Base-by-base conservation (phyloP, 2,113 vertebrate genomes). In the Entosphenus tridentatus region DNA sequence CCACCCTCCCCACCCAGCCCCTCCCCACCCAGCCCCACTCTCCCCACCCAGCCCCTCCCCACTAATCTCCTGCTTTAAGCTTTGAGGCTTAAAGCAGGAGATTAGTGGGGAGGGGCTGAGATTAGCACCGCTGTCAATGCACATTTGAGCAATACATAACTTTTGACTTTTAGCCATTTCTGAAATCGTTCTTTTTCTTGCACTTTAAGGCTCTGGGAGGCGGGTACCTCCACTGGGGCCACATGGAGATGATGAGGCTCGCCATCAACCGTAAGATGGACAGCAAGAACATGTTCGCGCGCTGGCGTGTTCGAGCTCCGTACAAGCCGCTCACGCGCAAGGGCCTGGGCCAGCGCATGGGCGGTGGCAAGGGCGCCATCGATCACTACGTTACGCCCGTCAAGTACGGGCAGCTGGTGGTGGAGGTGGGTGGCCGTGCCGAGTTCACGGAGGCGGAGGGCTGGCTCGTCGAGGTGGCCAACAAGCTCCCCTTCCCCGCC, bases 221-320 rank as follows among this genome's bases (percentile, higher is more conserved):
- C 0, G 93, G 93, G 0, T 96, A 91, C 75, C 80, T 98, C 14
- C 88, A 80, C 6, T 96, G 87, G 86, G 89, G 89, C 57, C 92
- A 96, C 79, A 77, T 95, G 1, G 92, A 98, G 79, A 96, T 98
- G 89, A 93, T 96, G 12, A 86, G 92, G 57, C 75, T 96, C 57
- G 90, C 83, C 1, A 78, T 96, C 72, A 92, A 85, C 59, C 84
- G 90, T n/a, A 74, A 75, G 68, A 81, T 96, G 71, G 81, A 95
- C 12, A 58, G 84, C 67, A 81, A 73, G 17, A 84, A 74, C 9
- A 95, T 82, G 68, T 96, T 88, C 2, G 89, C 89, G 12, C 18
- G 78, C 11, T 98, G 93, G 93, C 78, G 89, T 1, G 75, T 96
- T 57, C 80, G 80, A 1, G 75, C 79, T 1, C 93, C 92, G 0